Conservation (phyloP, 1,140 invertebrate species). For the Thalassaphorura encarpata region DNA sequence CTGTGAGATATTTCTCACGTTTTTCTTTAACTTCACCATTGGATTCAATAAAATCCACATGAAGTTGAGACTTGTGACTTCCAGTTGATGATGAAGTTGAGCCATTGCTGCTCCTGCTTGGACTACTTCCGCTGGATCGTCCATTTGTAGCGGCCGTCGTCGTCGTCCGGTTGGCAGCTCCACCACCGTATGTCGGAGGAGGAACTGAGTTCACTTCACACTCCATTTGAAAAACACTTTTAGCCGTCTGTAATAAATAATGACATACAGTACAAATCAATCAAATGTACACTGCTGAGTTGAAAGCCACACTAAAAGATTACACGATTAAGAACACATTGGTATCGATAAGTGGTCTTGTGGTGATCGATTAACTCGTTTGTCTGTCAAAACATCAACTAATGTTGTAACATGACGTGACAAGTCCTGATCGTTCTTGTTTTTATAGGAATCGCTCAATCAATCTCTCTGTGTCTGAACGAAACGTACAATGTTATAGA, state of each 20-base stretch:
- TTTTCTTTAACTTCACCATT: conserved; percentile 76
- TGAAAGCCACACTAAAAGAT: not conserved
- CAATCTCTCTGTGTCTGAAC: no score
- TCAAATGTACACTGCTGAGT: not conserved
- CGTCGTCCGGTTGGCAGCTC: not conserved
- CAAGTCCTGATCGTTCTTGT: no score
- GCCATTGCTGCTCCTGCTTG: not conserved
- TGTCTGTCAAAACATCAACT: no score
- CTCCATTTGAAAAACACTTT: conserved; percentile 30
- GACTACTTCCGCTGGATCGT: not conserved
- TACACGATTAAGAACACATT: no score
- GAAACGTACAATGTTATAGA: no score
- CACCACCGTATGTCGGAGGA: conserved; percentile 17
- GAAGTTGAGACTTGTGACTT: conserved; percentile 41
- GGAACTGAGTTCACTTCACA: conserved; percentile 30
- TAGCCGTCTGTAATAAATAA: not conserved
- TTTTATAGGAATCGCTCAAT: no score
- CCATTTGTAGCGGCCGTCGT: conserved; percentile 8
- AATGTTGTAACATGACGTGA: no score
- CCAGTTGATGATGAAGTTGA: conserved; percentile 2
- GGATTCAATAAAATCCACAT: conserved; percentile 71
- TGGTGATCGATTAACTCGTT: no score
- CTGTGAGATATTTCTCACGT: conserved; percentile 86
- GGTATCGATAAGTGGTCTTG: no score
- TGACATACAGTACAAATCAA: not conserved